phyloP scores from a whole-genome alignment of 2,888 invertebrate species.

The Amphiduros pacificus region DNA sequence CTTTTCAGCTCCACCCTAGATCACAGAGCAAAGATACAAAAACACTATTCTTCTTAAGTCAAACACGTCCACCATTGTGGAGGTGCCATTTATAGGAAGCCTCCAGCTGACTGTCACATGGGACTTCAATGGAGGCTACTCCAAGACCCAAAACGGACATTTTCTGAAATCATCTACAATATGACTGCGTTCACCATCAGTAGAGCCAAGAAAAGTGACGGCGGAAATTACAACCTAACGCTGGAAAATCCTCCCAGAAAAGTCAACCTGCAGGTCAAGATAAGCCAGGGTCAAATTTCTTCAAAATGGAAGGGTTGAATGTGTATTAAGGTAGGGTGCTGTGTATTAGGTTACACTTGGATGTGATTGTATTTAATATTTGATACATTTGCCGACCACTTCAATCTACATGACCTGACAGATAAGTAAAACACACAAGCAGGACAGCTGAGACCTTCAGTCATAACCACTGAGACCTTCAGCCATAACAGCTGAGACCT shows the following conservation, averaged over 20 bases:
- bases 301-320: too few relatives aligned
- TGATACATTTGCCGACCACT: too few relatives aligned
- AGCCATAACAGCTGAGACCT: too few relatives aligned
- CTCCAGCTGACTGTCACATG: slow-evolving; percentile 39
- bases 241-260: slow-evolving; percentile 80
- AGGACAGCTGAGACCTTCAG: too few relatives aligned
- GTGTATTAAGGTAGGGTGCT: too few relatives aligned
- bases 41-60: slow-evolving; percentile 44
- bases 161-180: slow-evolving; percentile 34
- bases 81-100: slow-evolving; percentile 35
- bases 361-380: too few relatives aligned
- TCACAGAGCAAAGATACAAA: slow-evolving; percentile 51
- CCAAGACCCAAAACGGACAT: slow-evolving; percentile 31
- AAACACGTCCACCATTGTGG: slow-evolving; percentile 33
- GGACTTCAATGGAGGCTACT: slow-evolving; percentile 33
- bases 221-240: slow-evolving; percentile 82
- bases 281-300: too few relatives aligned
- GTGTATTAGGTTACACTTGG: too few relatives aligned
- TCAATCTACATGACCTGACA: too few relatives aligned
- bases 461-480: too few relatives aligned
- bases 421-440: too few relatives aligned
- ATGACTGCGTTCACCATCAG: slow-evolving; percentile 63
- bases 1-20: slow-evolving; percentile 42
- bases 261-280: slow-evolving; percentile 68
- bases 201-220: slow-evolving; percentile 68